A percentile compares a stretch with the other conserved stretches of the same genome.
phyloP scores from a whole-genome alignment of 1,140 invertebrate genomes.

The Trachymyrmex septentrionalis region DNA sequence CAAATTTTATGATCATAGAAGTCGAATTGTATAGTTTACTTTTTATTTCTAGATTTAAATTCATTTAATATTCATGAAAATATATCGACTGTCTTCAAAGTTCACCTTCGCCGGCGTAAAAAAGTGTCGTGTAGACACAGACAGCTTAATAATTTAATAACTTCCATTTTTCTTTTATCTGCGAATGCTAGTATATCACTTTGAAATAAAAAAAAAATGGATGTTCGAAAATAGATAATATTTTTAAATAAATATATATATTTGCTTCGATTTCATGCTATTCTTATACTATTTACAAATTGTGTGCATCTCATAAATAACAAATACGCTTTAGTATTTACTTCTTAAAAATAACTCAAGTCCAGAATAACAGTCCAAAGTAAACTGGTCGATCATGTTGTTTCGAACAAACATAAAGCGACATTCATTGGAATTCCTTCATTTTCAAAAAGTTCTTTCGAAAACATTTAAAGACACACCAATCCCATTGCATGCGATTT shows the following conservation, averaged over 20 bases:
- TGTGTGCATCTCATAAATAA: neutral
- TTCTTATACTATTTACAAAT: neutral
- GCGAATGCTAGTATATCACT: neutral
- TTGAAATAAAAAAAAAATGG: constrained; percentile 5
- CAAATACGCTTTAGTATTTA: neutral
- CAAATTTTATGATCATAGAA: too few species aligned
- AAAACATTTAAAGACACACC: constrained; percentile 35
- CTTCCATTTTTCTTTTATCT: neutral
- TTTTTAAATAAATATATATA: neutral
- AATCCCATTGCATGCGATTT: neutral
- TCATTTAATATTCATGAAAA: too few species aligned
- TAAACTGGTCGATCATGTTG: neutral
- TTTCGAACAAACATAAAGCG: neutral
- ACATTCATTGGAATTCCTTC: neutral
- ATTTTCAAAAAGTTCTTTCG: constrained; percentile 11
- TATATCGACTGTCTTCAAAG: too few species aligned
- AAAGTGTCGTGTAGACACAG: neutral
- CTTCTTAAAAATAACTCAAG: neutral
- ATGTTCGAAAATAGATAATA: neutral
- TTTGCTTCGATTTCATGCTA: neutral
- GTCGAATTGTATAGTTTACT: too few species aligned
- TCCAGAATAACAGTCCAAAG: neutral
- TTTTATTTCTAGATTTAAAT: too few species aligned
- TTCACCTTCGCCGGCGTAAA: neutral
- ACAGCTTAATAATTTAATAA: neutral